Evolutionary conservation across 64 coral and sea anemone species (phyloP).

Genomic region (Porites lutea): DNA sequence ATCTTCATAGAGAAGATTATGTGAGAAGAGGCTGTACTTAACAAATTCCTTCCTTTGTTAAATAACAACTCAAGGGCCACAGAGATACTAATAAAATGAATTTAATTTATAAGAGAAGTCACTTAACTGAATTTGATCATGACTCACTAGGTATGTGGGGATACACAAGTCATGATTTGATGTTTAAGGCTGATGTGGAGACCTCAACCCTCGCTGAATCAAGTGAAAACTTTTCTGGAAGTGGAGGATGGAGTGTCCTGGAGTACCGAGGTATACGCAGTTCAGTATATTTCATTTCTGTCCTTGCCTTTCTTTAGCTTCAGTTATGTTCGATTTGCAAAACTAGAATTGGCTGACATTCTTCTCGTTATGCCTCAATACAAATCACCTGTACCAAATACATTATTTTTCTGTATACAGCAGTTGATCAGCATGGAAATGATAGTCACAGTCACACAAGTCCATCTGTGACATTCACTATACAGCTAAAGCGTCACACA

Average conservation of each 20-base stretch:
- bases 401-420: not conserved
- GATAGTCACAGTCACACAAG: not conserved
- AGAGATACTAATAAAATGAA: too few relatives aligned
- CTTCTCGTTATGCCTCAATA: too few relatives aligned
- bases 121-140: not conserved
- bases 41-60: too few relatives aligned
- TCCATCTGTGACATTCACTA: constrained; percentile 64
- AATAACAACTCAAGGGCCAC: too few relatives aligned
- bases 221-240: constrained; percentile 4
- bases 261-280: constrained; percentile 4
- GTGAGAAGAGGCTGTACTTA: too few relatives aligned
- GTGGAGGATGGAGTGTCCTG: constrained; percentile 11
- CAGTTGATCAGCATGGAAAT: constrained; percentile 24
- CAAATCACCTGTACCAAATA: too few relatives aligned
- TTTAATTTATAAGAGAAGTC: not conserved
- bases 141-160: constrained; percentile 5
- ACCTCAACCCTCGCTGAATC: constrained; percentile 20
- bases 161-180: constrained; percentile 10
- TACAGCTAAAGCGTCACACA: constrained; percentile 45
- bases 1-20: too few relatives aligned
- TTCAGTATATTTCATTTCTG: not conserved
- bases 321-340: too few relatives aligned
- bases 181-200: constrained; percentile 18
- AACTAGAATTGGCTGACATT: too few relatives aligned
- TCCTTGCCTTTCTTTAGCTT: not conserved